Evolutionary conservation across 2,888 invertebrate species (phyloP), one percentile per base, ranked within the genome.

Genomic region (Himalopsyche japonica): DNA sequence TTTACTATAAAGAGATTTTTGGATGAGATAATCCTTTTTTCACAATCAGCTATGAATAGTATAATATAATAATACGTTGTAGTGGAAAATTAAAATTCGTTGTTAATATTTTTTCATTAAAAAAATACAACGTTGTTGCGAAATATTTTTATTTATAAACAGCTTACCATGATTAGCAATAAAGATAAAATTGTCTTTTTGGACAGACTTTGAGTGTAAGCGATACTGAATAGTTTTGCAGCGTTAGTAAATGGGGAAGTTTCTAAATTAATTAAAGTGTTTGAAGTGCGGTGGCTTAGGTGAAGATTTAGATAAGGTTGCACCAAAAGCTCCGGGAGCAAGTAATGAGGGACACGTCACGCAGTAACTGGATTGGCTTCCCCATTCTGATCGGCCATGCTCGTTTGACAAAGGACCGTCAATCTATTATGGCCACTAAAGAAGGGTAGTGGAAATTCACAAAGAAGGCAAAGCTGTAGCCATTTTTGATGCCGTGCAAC

Each of bases 331-430:
- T 20, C n/a, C 27, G 76, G 64, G 48, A 34, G 82, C 57, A 79
- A 37, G 84, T 86, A 86, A 86, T 83, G 85, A 85, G 81, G 83
- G 85, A 79, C 85, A 80, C 83, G 81, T 81, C 85, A 83, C 81
- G 77, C 79, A 76, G 79, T 85, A 83, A 86, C 81, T 77, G 82
- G 82, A 82, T 84, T 80, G 84, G 82, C 47, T 64, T 64, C 81
- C 78, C 85, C 48, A 82, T 80, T 82, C 84, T 82, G 86, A 86
- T 86, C 86, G 80, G 79, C 85, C 83, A 83, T 83, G 81, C 82
- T 80, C 82, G 80, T 77, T 76, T 86, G 86, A 86, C 86, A 86
- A 84, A 86, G 82, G 86, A 84, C 84, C 80, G 64, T 82, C 83
- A 49, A 84, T 86, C 86, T 70, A 86, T 86, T 84, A 82, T 78